Evolutionary conservation across 37 sponge, comb jelly and placozoan genomes (phyloP).

Genomic region (Chondrilla cf. caribensis): DNA sequence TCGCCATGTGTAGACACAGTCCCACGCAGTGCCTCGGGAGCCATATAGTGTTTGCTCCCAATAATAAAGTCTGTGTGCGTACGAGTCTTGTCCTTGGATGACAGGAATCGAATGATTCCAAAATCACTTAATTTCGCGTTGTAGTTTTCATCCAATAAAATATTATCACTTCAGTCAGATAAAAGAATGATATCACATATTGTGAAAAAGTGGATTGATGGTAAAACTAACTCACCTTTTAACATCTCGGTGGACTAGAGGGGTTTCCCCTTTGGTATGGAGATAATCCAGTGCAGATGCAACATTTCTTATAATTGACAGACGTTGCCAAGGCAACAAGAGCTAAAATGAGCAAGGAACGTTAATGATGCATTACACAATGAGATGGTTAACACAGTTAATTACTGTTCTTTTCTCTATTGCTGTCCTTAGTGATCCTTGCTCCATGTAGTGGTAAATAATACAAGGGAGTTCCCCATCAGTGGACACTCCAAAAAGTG

Average conservation of each 20-base stretch:
- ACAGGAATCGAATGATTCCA: neutral
- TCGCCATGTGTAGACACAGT: neutral
- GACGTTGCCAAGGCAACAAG: neutral
- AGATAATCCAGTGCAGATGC: conserved; percentile 16
- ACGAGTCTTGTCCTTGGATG: neutral
- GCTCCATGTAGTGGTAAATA: neutral
- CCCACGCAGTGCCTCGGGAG: neutral
- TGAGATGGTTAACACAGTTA: too few relatives aligned
- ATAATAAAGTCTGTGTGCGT: neutral
- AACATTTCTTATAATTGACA: neutral
- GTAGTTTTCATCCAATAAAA: neutral
- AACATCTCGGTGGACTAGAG: conserved; percentile 14
- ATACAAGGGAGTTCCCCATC: conserved; percentile 4
- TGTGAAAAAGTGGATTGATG: too few relatives aligned
- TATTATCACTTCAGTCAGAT: neutral
- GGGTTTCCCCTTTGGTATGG: neutral
- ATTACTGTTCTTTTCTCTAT: too few relatives aligned
- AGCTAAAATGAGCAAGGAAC: neutral
- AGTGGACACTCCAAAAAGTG: neutral
- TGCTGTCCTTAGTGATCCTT: neutral
- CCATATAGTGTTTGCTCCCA: neutral
- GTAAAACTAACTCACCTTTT: neutral
- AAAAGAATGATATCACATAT: too few relatives aligned
- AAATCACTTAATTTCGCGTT: conserved; percentile 7
- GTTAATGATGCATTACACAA: too few relatives aligned